A percentile compares a stretch with the other conserved stretches of the same genome.
phyloP scores from a whole-genome alignment of 2,113 vertebrate species.

The Stomatorhinus ivindoensis region DNA sequence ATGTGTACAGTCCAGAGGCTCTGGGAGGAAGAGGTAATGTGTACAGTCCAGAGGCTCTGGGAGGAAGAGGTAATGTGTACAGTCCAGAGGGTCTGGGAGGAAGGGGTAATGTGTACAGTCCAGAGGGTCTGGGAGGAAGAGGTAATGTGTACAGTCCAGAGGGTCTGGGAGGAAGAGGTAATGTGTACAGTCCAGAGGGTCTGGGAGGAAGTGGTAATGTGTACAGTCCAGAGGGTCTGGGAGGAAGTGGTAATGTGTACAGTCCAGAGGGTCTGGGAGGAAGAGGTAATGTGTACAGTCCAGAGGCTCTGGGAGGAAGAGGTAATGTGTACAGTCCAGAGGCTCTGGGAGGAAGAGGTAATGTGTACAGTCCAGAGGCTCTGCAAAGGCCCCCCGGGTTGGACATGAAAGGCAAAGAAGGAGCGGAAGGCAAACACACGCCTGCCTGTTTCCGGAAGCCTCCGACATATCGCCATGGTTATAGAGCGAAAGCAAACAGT shows the following conservation, averaged over 20 bases:
- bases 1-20: neutral
- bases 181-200: too few relatives aligned
- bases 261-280: too few relatives aligned
- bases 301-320: too few relatives aligned
- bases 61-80: neutral
- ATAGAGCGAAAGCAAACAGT: conserved; percentile 7
- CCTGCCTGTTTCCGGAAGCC: neutral
- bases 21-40: neutral
- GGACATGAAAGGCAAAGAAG: neutral
- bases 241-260: too few relatives aligned
- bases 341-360: too few relatives aligned
- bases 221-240: too few relatives aligned
- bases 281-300: neutral
- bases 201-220: too few relatives aligned
- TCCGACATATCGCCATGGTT: conserved; percentile 20
- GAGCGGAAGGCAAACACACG: neutral
- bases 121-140: too few relatives aligned
- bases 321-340: neutral
- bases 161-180: too few relatives aligned
- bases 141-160: too few relatives aligned
- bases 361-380: neutral
- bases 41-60: neutral
- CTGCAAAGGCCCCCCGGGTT: neutral
- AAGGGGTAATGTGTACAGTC: neutral
- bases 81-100: neutral